These are phyloP conservation scores for Petrolisthes cinctipes DNA, from an alignment of 2,888 invertebrate species.

Conservation along the genomic window DNA sequence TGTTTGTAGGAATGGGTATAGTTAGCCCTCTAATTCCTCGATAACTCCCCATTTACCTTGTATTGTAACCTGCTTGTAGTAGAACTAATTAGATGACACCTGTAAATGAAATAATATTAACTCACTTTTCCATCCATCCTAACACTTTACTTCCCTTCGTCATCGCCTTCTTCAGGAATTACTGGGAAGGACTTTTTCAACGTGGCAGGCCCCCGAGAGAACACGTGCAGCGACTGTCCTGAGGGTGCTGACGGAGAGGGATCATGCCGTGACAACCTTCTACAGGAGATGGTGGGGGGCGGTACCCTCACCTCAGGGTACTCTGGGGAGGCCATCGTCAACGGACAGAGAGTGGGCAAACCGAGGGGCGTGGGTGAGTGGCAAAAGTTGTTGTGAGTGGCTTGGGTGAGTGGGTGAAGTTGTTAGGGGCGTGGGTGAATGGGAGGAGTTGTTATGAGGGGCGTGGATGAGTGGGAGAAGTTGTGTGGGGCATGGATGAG, in stretches of 20 bases:
- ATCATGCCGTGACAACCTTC: slow-evolving; percentile 51
- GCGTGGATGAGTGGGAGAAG: slow-evolving; percentile 19
- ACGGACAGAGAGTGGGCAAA: slow-evolving; percentile 27
- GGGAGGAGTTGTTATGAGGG: neutral
- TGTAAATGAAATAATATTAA: too few species aligned
- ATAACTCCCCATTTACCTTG: too few species aligned
- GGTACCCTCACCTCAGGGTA: slow-evolving; percentile 56
- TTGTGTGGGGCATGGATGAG: neutral
- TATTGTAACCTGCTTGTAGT: too few species aligned
- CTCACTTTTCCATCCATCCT: too few species aligned
- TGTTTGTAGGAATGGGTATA: too few species aligned
- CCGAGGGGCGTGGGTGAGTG: slow-evolving; percentile 41
- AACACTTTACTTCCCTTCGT: too few species aligned
- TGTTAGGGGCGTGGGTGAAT: neutral
- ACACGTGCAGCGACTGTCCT: slow-evolving; percentile 52
- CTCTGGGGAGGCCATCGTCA: slow-evolving; percentile 12
- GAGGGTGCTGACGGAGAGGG: slow-evolving; percentile 31
- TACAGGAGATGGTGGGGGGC: slow-evolving; percentile 23
- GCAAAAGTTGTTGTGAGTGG: neutral
- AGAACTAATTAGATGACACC: too few species aligned
- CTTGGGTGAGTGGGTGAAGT: slow-evolving; percentile 8
- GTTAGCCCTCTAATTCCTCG: too few species aligned
- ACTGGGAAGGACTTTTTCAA: slow-evolving; percentile 39
- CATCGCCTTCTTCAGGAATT: slow-evolving; percentile 26
- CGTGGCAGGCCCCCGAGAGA: slow-evolving; percentile 32